Conservation (phyloP, 64 coral and sea anemone genomes). For the Pocillopora damicornis region DNA sequence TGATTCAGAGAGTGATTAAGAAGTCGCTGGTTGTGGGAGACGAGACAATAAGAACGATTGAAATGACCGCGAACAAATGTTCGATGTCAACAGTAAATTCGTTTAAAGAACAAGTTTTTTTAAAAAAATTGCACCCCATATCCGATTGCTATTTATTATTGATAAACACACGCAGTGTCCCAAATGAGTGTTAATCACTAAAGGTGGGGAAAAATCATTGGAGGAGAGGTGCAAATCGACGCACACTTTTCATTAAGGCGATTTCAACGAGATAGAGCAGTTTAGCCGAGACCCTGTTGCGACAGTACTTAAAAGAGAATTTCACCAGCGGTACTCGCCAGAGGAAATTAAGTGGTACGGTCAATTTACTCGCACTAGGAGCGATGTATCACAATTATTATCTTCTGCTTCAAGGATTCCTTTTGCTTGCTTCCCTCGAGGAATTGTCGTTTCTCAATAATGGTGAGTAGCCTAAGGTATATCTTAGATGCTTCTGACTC, state of each 20-base stretch:
- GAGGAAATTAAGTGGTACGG: background rate
- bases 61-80: background rate
- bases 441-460: background rate
- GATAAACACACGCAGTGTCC: slow-evolving; percentile 5
- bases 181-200: background rate
- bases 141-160: slow-evolving; percentile 23
- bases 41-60: background rate
- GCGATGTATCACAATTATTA: background rate
- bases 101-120: background rate
- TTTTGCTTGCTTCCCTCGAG: background rate
- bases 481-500: background rate
- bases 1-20: background rate
- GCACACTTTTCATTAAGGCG: background rate
- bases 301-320: background rate
- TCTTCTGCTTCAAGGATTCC: background rate
- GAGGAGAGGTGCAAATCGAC: background rate
- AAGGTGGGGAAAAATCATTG: slow-evolving; percentile 3
- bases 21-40: background rate
- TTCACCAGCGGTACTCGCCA: background rate
- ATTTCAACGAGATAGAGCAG: background rate
- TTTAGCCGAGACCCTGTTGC: background rate
- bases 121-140: background rate
- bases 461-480: background rate
- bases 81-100: background rate
- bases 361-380: background rate